These are phyloP conservation scores for Cavia aperea DNA, from an alignment of 2,113 vertebrate species.

Conservation along the genomic window DNA sequence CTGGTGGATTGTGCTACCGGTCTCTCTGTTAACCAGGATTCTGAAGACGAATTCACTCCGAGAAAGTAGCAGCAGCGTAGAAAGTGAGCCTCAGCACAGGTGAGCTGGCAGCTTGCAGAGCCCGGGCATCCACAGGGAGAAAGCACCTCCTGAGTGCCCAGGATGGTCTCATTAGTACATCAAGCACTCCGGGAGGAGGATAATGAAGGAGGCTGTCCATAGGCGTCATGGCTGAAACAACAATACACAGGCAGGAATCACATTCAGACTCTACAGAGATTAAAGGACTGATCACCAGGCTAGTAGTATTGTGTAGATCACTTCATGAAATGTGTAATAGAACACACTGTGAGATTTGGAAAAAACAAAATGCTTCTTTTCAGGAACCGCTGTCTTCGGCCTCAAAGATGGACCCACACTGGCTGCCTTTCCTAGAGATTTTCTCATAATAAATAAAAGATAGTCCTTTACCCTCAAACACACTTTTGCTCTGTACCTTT, in stretches of 20 bases:
- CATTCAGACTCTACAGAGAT: not conserved
- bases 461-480: not conserved
- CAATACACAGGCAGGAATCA: not conserved
- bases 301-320: not conserved
- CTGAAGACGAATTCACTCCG: not conserved
- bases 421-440: not conserved
- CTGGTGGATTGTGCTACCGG: no score
- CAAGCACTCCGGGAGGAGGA: fast-evolving
- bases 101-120: not conserved
- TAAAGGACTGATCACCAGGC: no score
- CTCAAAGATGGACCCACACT: not conserved
- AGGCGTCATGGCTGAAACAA: not conserved
- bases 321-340: not conserved
- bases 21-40: not conserved
- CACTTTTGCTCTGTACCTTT: not conserved
- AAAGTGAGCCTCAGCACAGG: not conserved
- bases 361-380: not conserved
- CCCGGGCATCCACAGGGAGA: not conserved
- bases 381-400: not conserved
- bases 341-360: not conserved
- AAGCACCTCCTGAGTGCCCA: not conserved
- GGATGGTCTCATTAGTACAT: no score
- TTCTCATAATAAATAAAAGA: not conserved
- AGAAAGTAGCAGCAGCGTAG: not conserved
- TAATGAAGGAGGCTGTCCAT: not conserved